Percentiles rank a stretch among this genome's conserved stretches.
These are phyloP conservation scores for Herpetotheres cachinnans DNA, from an alignment of 2,113 vertebrate species.

Conservation along the genomic window DNA sequence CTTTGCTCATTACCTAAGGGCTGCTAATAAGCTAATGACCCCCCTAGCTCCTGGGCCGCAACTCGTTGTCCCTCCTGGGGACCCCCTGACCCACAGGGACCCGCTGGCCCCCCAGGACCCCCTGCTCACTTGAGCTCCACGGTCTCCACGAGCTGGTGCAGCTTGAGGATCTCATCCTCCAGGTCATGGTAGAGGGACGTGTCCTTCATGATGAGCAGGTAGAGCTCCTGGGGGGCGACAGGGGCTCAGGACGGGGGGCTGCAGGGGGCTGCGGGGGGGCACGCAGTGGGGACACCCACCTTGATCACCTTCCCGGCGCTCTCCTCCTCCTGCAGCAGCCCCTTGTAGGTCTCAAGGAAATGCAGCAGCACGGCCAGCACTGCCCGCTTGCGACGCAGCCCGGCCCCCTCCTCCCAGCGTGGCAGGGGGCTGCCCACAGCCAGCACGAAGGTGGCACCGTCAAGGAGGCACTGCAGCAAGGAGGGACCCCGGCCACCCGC, in stretches of 20 bases:
- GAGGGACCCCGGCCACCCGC: background rate
- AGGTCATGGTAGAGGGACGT: constrained; percentile 84
- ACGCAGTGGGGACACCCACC: constrained; percentile 62
- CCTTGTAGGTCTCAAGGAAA: constrained; percentile 92
- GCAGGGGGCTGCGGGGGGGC: accelerated
- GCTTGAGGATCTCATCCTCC: constrained; percentile 87
- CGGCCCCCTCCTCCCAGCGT: constrained; percentile 68
- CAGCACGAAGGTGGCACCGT: constrained; percentile 71
- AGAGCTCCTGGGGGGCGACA: constrained; percentile 80
- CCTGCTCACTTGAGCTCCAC: constrained; percentile 77
- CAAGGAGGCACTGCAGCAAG: constrained; percentile 47
- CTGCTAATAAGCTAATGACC: background rate
- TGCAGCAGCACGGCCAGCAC: constrained; percentile 88
- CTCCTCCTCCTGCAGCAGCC: constrained; percentile 91
- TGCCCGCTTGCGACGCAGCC: constrained; percentile 81
- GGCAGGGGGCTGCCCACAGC: constrained; percentile 36
- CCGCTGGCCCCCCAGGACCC: background rate
- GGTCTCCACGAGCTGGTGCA: constrained; percentile 84
- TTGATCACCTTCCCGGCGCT: constrained; percentile 86
- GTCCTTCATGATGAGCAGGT: constrained; percentile 88
- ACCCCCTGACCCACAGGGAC: too few species aligned
- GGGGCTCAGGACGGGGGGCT: background rate
- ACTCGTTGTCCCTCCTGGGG: too few species aligned
- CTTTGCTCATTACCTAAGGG: accelerated
- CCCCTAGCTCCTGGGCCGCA: background rate